Evolutionary conservation across 2,113 vertebrate genomes (phyloP).

Genomic region (Rhea pennata): DNA sequence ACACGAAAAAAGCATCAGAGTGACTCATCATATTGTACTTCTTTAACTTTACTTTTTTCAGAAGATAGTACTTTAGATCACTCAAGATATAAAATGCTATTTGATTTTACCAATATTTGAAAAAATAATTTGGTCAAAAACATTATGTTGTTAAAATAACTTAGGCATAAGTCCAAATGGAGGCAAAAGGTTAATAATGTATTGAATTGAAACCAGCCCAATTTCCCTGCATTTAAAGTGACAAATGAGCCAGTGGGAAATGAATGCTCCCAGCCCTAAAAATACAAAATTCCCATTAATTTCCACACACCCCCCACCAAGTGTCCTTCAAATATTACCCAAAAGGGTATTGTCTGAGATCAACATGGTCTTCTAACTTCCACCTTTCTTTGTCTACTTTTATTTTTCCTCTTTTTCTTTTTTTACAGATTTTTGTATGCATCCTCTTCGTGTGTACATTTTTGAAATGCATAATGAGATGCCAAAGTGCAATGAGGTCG

Average conservation of each 20-base stretch:
- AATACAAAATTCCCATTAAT: neutral
- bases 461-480: neutral
- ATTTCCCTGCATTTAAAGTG: neutral
- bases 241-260: neutral
- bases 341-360: neutral
- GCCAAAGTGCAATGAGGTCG: slow-evolving; percentile 5
- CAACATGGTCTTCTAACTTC: neutral
- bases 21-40: neutral
- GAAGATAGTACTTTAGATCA: neutral
- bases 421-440: neutral
- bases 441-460: neutral
- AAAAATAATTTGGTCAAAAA: neutral
- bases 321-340: neutral
- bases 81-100: neutral
- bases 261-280: neutral
- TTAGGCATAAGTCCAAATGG: neutral
- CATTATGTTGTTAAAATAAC: neutral
- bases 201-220: neutral
- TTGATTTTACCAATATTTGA: neutral
- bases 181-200: neutral
- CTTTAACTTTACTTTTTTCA: neutral
- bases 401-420: neutral
- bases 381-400: neutral
- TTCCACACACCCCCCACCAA: neutral
- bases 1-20: neutral